These are phyloP conservation scores for Neocrepidodera transversa DNA, from an alignment of 2,888 invertebrate species.

Conservation along the genomic window DNA sequence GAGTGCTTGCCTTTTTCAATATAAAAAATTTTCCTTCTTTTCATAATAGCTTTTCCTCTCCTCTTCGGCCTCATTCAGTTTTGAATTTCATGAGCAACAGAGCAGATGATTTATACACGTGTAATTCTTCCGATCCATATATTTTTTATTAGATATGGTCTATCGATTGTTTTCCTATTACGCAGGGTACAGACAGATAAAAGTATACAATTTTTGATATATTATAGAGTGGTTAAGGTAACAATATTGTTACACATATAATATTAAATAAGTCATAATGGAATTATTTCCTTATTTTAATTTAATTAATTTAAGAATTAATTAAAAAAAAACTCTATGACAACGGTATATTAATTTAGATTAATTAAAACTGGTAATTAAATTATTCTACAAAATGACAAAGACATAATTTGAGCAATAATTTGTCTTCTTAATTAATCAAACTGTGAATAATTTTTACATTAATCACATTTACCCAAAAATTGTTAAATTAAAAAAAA, in stretches of 20 bases:
- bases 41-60: conserved; percentile 2
- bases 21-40: background rate
- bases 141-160: conserved; percentile 9
- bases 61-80: conserved; percentile 13
- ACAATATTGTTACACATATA: too few species aligned
- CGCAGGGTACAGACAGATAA: background rate
- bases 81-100: conserved; percentile 28
- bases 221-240: background rate
- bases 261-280: too few species aligned
- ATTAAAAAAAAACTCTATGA: too few species aligned
- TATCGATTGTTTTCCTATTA: conserved; percentile 12
- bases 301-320: too few species aligned
- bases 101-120: conserved; percentile 21
- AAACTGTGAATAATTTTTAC: background rate
- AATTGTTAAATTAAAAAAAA: too few species aligned
- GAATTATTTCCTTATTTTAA: too few species aligned
- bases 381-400: conserved; percentile 10
- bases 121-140: conserved; percentile 22
- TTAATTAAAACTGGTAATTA: background rate
- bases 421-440: conserved; percentile 10
- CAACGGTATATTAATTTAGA: too few species aligned
- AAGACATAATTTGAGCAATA: background rate
- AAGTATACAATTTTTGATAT: background rate
- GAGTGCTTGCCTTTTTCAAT: background rate
- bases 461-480: too few species aligned